phyloP scores from a whole-genome alignment of 1,140 invertebrate species.

The Potamilus streckersoni region DNA sequence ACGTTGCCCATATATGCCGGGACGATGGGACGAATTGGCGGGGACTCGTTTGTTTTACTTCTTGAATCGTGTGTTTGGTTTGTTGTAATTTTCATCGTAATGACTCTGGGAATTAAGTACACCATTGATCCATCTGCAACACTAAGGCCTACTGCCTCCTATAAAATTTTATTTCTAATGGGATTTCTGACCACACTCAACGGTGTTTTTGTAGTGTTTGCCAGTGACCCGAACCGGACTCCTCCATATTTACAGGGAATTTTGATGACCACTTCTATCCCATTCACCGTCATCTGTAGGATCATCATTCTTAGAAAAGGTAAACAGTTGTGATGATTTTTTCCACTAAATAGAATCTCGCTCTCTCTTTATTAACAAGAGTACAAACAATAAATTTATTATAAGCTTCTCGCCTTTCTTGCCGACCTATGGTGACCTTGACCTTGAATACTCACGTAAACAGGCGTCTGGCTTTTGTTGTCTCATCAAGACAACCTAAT shows the following conservation, averaged over 20 bases:
- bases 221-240: conserved; percentile 17
- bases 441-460: too few species aligned
- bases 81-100: conserved; percentile 11
- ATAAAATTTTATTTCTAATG: conserved; percentile 12
- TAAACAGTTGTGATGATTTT: conserved; percentile 2
- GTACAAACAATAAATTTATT: too few species aligned
- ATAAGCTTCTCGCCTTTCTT: too few species aligned
- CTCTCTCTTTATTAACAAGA: background rate
- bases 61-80: conserved; percentile 10
- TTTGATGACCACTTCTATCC: conserved; percentile 24
- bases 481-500: too few species aligned
- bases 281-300: conserved; percentile 27
- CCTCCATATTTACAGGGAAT: conserved; percentile 33
- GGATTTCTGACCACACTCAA: conserved; percentile 23
- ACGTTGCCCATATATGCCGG: conserved; percentile 21
- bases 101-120: background rate
- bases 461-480: too few species aligned
- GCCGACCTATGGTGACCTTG: too few species aligned
- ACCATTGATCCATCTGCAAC: background rate
- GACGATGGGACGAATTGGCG: conserved; percentile 8
- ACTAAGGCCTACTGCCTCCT: conserved; percentile 3
- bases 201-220: conserved; percentile 30
- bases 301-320: conserved; percentile 31
- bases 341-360: background rate
- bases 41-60: conserved; percentile 17